A percentile compares a stretch with the other conserved stretches of the same genome.
Conservation (phyloP, 2,113 vertebrate genomes). For the Acrocephalus arundinaceus region DNA sequence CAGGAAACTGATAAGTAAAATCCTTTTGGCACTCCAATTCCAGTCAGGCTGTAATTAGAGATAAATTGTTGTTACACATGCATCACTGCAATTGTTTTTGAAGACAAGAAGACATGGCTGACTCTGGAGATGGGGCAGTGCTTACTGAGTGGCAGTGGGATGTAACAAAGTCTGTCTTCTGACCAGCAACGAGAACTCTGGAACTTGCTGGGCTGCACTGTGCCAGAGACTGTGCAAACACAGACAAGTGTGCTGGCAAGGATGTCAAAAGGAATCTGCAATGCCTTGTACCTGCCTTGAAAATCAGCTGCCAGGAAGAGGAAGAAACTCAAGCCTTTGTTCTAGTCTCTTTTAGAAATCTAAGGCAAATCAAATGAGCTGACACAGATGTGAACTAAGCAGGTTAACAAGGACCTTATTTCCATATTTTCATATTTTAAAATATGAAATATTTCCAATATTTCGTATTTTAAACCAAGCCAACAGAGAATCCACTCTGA, state of each 20-base stretch:
- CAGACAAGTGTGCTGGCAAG: neutral
- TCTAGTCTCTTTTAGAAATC: neutral
- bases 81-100: neutral
- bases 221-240: neutral
- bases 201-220: neutral
- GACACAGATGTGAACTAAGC: neutral
- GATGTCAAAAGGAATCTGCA: neutral
- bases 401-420: neutral
- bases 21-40: neutral
- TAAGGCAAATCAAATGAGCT: neutral
- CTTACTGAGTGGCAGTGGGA: neutral
- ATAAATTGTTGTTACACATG: neutral
- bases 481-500: neutral
- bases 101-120: neutral
- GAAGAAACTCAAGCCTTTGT: neutral
- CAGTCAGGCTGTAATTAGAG: neutral
- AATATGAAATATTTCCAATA: neutral
- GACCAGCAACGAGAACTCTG: neutral
- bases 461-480: neutral
- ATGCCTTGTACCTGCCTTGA: neutral
- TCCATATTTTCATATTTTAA: neutral
- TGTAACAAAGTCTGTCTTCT: neutral
- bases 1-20: neutral
- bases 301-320: neutral
- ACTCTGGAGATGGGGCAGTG: neutral